A percentile compares a stretch with the other conserved stretches of the same genome.
phyloP scores from a whole-genome alignment of 2,113 vertebrate genomes.

The Pomatostomus ruficeps region DNA sequence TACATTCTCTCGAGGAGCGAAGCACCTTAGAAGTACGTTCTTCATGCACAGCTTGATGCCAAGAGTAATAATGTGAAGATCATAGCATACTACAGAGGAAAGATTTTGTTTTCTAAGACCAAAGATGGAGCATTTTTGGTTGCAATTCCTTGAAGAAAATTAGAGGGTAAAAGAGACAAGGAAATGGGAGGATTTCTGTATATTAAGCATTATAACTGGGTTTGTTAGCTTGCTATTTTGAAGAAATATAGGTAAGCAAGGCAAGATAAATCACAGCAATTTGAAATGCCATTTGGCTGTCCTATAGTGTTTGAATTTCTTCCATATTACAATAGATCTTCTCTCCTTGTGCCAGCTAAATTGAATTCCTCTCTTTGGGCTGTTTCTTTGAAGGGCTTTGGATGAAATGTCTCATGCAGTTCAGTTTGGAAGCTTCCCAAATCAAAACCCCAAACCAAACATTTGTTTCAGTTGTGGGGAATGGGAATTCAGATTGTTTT shows the following conservation, averaged over 20 bases:
- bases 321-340: slow-evolving; percentile 61
- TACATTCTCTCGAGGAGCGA: not conserved
- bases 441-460: slow-evolving; percentile 26
- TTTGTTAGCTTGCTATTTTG: slow-evolving; percentile 62
- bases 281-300: slow-evolving; percentile 55
- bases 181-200: not conserved
- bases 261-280: slow-evolving; percentile 64
- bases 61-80: slow-evolving; percentile 19
- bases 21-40: not conserved
- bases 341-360: slow-evolving; percentile 57
- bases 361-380: slow-evolving; percentile 51
- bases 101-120: slow-evolving; percentile 8
- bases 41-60: not conserved
- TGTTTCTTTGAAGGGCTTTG: slow-evolving; percentile 46
- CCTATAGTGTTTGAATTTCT: slow-evolving; percentile 54
- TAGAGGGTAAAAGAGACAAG: not conserved
- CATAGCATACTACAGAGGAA: not conserved
- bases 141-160: slow-evolving; percentile 3
- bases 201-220: slow-evolving; percentile 35
- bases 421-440: slow-evolving; percentile 61
- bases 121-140: not conserved
- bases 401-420: slow-evolving; percentile 44
- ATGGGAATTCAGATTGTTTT: slow-evolving; percentile 58
- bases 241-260: slow-evolving; percentile 56
- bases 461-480: slow-evolving; percentile 55